A percentile compares a stretch with the other conserved stretches of the same genome.
phyloP scores from a whole-genome alignment of 2,888 invertebrate genomes.

The Cryptops parisi region DNA sequence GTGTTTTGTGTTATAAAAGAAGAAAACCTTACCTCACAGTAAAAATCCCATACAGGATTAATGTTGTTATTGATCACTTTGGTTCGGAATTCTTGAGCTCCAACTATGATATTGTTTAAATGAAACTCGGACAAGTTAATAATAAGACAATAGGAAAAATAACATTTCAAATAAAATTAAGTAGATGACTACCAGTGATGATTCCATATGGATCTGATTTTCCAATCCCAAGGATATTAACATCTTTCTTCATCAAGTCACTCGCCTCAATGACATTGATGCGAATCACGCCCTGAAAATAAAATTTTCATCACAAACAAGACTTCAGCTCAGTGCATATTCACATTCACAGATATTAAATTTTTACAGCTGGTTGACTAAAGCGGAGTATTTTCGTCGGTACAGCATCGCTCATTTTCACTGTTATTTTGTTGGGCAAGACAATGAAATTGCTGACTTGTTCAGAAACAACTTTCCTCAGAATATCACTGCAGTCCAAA shows the following conservation, averaged over 20 bases:
- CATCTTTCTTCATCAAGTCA: slow-evolving; percentile 91
- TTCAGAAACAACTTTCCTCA: slow-evolving; percentile 74
- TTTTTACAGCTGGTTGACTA: slow-evolving; percentile 75
- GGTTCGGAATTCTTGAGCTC: slow-evolving; percentile 85
- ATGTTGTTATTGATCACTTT: slow-evolving; percentile 85
- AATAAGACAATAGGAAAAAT: neutral
- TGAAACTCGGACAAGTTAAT: too few species aligned
- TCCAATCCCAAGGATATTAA: slow-evolving; percentile 79
- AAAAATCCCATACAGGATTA: slow-evolving; percentile 93
- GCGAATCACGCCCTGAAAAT: slow-evolving; percentile 70
- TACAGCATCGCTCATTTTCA: slow-evolving; percentile 71
- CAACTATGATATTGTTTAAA: too few species aligned
- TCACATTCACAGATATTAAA: neutral
- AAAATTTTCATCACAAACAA: slow-evolving; percentile 7
- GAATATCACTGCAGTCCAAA: slow-evolving; percentile 58
- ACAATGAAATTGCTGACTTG: slow-evolving; percentile 88
- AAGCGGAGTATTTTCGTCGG: slow-evolving; percentile 66
- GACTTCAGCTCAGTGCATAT: neutral
- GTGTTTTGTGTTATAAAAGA: too few species aligned
- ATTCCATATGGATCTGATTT: slow-evolving; percentile 97
- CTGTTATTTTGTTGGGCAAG: slow-evolving; percentile 85
- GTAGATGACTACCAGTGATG: slow-evolving; percentile 29
- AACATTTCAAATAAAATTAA: neutral
- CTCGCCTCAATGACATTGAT: slow-evolving; percentile 89
- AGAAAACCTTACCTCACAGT: slow-evolving; percentile 81